Conservation (phyloP, 37 sponge, comb jelly and placozoan species). For the Geodia barretti region DNA sequence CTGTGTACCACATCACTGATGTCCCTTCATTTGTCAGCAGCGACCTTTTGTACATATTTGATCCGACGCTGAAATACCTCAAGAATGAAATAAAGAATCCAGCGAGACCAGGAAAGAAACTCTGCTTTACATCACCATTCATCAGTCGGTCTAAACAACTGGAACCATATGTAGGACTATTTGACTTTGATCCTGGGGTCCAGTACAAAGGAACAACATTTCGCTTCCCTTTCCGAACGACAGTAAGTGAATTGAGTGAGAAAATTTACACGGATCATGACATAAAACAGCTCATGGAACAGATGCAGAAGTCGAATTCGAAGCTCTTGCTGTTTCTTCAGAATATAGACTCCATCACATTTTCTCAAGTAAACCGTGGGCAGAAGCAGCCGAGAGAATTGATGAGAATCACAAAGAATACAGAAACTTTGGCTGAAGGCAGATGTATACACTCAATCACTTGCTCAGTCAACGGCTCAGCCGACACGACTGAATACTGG, state of each 20-base stretch:
- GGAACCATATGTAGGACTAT: slow-evolving; percentile 34
- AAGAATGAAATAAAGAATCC: slow-evolving; percentile 19
- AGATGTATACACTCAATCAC: too few relatives aligned
- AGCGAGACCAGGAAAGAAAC: slow-evolving; percentile 53
- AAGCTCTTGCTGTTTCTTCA: slow-evolving; percentile 28
- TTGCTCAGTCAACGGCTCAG: not conserved
- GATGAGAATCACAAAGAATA: not conserved
- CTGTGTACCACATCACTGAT: slow-evolving; percentile 71
- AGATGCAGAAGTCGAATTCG: slow-evolving; percentile 4
- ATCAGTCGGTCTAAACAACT: slow-evolving; percentile 33
- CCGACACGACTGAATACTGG: not conserved
- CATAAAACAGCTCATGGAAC: slow-evolving; percentile 6
- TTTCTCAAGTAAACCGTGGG: not conserved
- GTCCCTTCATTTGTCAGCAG: slow-evolving; percentile 55
- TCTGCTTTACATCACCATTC: slow-evolving; percentile 6
- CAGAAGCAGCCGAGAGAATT: not conserved
- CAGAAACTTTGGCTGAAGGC: too few relatives aligned
- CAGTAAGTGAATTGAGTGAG: slow-evolving; percentile 30
- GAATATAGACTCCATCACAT: slow-evolving; percentile 18
- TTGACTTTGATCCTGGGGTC: not conserved
- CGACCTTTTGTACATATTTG: slow-evolving; percentile 56
- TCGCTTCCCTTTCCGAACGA: slow-evolving; percentile 51
- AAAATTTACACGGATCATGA: slow-evolving; percentile 1
- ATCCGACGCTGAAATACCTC: slow-evolving; percentile 44
- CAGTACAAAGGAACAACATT: slow-evolving; percentile 34